A percentile compares a stretch with the other conserved stretches of the same genome.
Evolutionary conservation across 2,113 vertebrate species (phyloP).

Genomic region (Pavo muticus): DNA sequence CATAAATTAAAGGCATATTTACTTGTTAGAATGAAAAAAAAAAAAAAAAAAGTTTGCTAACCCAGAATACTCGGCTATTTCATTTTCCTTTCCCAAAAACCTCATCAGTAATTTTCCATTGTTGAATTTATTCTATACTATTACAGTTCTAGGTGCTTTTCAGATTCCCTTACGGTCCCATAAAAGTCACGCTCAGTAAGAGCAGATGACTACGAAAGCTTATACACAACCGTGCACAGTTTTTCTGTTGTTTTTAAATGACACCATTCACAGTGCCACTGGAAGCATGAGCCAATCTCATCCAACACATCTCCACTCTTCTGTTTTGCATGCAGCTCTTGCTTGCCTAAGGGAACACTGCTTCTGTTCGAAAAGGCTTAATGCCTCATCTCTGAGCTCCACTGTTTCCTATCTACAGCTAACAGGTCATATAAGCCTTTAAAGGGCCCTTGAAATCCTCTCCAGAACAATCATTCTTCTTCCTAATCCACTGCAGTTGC

Average conservation of each 20-base stretch:
- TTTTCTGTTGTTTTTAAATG: background rate
- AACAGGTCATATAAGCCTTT: conserved; percentile 23
- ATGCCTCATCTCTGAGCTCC: background rate
- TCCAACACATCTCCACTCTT: background rate
- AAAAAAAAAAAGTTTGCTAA: background rate
- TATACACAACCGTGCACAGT: background rate
- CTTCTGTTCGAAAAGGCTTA: conserved; percentile 27
- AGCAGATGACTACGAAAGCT: background rate
- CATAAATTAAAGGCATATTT: background rate
- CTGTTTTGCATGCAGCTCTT: background rate
- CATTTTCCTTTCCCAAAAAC: background rate
- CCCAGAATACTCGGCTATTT: background rate
- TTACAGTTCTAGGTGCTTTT: background rate
- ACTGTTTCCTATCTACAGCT: conserved; percentile 30
- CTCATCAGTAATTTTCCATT: background rate
- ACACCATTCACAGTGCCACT: background rate
- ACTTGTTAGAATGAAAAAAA: background rate
- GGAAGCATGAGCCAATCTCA: background rate
- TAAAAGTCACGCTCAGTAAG: background rate
- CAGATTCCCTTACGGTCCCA: background rate
- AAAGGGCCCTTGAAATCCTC: conserved; percentile 43
- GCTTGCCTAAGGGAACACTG: conserved; percentile 1
- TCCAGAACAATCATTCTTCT: conserved; percentile 25
- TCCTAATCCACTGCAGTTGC: conserved; percentile 26
- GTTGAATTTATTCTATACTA: background rate